Evolutionary conservation across 2,113 vertebrate genomes (phyloP), one percentile per base, ranked within the genome.

Genomic region (Pedetes capensis): DNA sequence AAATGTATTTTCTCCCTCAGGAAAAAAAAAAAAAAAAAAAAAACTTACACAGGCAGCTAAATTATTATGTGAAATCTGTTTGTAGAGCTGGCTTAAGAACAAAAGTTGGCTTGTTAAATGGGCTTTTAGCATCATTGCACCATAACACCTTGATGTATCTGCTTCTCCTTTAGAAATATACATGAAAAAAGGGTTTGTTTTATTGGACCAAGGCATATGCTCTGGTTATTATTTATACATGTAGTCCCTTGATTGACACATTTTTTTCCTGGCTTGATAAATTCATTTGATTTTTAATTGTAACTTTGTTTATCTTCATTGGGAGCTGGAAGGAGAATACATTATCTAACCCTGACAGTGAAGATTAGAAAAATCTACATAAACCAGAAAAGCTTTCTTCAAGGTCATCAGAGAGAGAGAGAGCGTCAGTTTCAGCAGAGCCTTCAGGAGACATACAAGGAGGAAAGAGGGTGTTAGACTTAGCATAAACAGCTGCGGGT

Each of bases 51-150:
- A 8, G 10, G n/a, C 27, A 53, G n/a, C 55, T 87, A 8, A 87
- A 63, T 61, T 51, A 71, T 39, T 80, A 34, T 34, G 44, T 18
- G 39, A 87, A 87, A 55, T 87, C 49, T 80, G 66, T 85, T 81
- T 49, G 10, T 51, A 13, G 44, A 37, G 22, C 20, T 69, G n/a
- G 14, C 39, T 25, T n/a, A 42, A 47, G 25, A 55, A 81, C 3
- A 37, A 66, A 20, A 42, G 1, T n/a, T 68, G 34, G 39, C 29
- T 59, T 22, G 1, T 86, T 64, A 13, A 17, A 2, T 27, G 23
- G 17, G 9, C 27, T 82, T 55, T 61, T 51, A 10, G 7, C 11
- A 7, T 42, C 57, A 49, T 17, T 29, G 7, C 27, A 64, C 49
- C 25, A 22, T 8, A 64, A 6, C 8, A 18, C 27, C 22, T 18